Conservation (phyloP, 2,888 invertebrate genomes). For the Amiota minor region DNA sequence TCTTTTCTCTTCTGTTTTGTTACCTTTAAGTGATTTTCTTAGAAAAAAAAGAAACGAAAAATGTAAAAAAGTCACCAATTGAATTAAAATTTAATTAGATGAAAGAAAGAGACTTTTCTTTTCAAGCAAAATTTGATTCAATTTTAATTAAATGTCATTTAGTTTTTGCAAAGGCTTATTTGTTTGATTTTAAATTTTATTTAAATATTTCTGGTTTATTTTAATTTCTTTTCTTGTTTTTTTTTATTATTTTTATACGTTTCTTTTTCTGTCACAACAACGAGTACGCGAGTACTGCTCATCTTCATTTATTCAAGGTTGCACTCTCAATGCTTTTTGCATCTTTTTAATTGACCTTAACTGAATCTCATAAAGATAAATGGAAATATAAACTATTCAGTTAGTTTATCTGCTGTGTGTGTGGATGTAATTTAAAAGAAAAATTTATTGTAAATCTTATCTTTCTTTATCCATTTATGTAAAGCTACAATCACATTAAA, state of each 20-base stretch:
- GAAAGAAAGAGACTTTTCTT: too few species aligned
- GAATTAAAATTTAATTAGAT: too few species aligned
- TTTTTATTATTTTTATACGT: too few species aligned
- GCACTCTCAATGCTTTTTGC: neutral
- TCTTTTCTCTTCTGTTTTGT: neutral
- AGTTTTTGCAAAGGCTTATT: neutral
- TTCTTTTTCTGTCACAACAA: neutral
- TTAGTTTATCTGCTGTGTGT: too few species aligned
- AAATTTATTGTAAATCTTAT: too few species aligned
- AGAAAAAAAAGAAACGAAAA: neutral
- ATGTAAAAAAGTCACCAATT: too few species aligned
- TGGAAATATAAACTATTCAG: neutral
- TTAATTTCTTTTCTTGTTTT: neutral
- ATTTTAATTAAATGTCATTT: neutral
- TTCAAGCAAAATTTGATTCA: too few species aligned
- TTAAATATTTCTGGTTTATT: neutral
- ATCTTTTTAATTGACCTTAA: neutral
- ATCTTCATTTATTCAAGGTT: slow-evolving; percentile 6
- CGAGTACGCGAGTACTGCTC: neutral
- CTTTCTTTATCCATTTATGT: too few species aligned
- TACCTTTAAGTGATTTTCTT: slow-evolving; percentile 1
- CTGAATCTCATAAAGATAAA: neutral
- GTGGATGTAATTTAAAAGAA: too few species aligned
- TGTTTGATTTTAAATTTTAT: neutral
- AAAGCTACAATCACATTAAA: too few species aligned